A percentile compares a stretch with the other conserved stretches of the same genome.
Conservation (phyloP, 2,113 vertebrate genomes). For the Atractosteus spatula region DNA sequence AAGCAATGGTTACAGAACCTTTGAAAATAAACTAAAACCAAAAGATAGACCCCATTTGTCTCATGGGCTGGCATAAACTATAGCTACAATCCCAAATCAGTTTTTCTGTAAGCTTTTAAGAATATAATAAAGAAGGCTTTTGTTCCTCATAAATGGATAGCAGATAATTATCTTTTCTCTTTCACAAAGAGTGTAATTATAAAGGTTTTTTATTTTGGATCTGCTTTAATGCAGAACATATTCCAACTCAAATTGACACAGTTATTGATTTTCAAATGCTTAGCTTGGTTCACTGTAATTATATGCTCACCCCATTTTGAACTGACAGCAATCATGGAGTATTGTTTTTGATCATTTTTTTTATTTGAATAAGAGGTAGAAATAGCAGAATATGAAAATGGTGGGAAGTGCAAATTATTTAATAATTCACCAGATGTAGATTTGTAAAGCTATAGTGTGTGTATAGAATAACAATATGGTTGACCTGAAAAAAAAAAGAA, state of each 20-base stretch:
- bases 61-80: no score
- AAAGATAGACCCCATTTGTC: no score
- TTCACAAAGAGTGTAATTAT: neutral
- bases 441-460: no score
- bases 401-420: neutral
- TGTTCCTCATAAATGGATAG: no score
- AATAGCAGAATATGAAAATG: neutral
- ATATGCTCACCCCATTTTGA: neutral
- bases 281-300: neutral
- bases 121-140: no score
- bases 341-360: slow-evolving; percentile 4
- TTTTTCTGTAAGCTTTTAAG: no score
- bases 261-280: neutral
- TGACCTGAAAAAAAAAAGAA: no score
- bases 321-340: neutral
- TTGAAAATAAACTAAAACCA: no score
- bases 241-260: neutral
- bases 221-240: neutral
- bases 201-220: neutral
- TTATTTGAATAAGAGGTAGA: neutral
- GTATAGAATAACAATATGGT: no score
- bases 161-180: neutral
- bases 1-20: no score
- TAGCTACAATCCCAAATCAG: no score
- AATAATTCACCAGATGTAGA: neutral